Evolutionary conservation across 53 echinoderm and acorn worm species (phyloP).

Genomic region (Astropecten irregularis): DNA sequence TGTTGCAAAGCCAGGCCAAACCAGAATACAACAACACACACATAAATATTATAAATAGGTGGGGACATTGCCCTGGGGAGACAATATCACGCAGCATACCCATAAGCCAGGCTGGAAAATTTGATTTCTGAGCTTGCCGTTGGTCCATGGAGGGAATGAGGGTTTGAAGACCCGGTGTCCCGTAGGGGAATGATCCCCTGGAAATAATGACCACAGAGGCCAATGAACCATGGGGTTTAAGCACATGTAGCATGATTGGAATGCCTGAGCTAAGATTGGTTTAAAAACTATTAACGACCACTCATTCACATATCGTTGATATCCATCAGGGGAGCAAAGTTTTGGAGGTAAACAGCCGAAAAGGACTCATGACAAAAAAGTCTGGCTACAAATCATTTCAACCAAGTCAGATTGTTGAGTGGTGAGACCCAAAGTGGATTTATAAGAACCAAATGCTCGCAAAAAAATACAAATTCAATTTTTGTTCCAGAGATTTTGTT

Average conservation of each 20-base stretch:
- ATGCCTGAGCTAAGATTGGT: not conserved
- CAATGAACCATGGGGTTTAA: conserved; percentile 25
- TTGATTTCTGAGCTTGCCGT: conserved; percentile 46
- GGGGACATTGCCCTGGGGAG: conserved; percentile 22
- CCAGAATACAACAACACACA: no score
- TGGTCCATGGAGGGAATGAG: conserved; percentile 28
- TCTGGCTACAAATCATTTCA: no score
- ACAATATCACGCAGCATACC: conserved; percentile 46
- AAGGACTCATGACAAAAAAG: no score
- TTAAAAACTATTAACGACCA: not conserved
- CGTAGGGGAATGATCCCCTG: conserved; percentile 37
- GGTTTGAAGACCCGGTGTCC: conserved; percentile 46
- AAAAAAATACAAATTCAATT: no score
- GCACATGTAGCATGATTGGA: conserved; percentile 42
- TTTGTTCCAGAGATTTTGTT: no score
- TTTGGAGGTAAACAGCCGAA: no score
- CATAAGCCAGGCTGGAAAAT: conserved; percentile 14
- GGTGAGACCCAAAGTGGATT: no score
- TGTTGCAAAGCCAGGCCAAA: no score
- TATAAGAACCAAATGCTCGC: no score
- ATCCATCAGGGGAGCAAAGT: no score
- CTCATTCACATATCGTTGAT: conserved; percentile 15
- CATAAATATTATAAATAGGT: no score
- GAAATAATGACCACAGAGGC: conserved; percentile 43
- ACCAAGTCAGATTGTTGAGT: no score